These are phyloP conservation scores for Synergus umbraculus DNA, from an alignment of 2,888 invertebrate species.

Conservation along the genomic window DNA sequence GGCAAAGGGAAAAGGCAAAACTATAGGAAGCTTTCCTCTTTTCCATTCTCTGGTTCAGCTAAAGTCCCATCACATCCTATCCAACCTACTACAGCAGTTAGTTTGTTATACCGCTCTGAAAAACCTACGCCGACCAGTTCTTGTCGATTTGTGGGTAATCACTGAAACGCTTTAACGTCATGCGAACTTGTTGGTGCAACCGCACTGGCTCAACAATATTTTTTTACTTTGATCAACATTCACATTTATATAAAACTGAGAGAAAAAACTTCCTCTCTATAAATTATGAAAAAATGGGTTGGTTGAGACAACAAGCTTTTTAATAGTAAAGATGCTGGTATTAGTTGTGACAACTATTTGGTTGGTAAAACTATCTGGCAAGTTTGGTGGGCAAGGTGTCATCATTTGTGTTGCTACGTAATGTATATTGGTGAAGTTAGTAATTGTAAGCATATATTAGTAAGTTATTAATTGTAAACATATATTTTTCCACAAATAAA, in stretches of 20 bases:
- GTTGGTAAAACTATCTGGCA: no score
- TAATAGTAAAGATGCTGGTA: no score
- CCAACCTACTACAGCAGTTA: slow-evolving; percentile 64
- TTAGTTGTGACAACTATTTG: no score
- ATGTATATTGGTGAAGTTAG: no score
- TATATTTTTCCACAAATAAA: no score
- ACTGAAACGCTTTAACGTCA: slow-evolving; percentile 67
- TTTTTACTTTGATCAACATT: not conserved
- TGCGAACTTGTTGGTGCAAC: slow-evolving; percentile 62
- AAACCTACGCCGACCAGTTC: slow-evolving; percentile 70
- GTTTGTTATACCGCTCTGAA: slow-evolving; percentile 63
- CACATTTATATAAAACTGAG: not conserved
- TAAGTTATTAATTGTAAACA: no score
- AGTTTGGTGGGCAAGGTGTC: no score
- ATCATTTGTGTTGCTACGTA: no score
- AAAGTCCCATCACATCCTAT: slow-evolving; percentile 30
- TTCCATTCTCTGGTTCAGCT: not conserved
- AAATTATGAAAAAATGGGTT: no score
- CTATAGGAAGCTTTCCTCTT: not conserved
- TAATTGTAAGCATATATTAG: no score
- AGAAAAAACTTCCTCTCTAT: no score
- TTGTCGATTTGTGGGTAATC: slow-evolving; percentile 71
- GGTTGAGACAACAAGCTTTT: no score
- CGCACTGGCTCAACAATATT: slow-evolving; percentile 37
- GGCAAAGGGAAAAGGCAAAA: slow-evolving; percentile 2